Conservation (phyloP, 2,888 invertebrate species). For the Campopleginae sp. region DNA sequence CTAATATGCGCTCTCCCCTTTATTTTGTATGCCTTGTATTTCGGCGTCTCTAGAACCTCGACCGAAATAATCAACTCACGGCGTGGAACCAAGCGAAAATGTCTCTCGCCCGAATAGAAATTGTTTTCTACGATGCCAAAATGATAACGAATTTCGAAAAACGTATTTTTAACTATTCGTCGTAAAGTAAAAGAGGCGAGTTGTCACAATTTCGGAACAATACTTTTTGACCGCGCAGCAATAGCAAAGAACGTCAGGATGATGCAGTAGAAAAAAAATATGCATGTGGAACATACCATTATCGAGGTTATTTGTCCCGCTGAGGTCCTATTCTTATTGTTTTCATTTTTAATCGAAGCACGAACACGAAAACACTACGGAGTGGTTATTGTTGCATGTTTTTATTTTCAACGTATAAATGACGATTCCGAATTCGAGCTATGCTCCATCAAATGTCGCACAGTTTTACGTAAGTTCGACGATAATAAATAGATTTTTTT, state of each 20-base stretch:
- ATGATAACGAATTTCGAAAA: not conserved
- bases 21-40: slow-evolving; percentile 12
- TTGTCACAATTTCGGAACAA: not conserved
- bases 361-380: not conserved
- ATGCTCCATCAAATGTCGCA: not conserved
- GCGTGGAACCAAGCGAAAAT: slow-evolving; percentile 22
- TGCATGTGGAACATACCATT: not conserved
- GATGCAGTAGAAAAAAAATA: not conserved
- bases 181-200: not conserved
- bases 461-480: not conserved
- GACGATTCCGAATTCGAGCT: not conserved
- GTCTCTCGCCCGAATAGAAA: slow-evolving; percentile 1
- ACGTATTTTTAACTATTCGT: not conserved
- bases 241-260: not conserved
- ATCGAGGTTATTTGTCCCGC: no score
- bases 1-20: not conserved
- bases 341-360: no score
- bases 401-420: not conserved
- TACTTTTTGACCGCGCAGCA: not conserved
- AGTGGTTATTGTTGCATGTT: not conserved
- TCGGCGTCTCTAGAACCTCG: slow-evolving; percentile 35
- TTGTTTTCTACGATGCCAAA: not conserved
- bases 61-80: slow-evolving; percentile 42
- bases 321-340: no score
- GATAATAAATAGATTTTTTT: no score